Base-by-base conservation (phyloP, 2,888 invertebrate genomes). In the Cerastis leucographa region DNA sequence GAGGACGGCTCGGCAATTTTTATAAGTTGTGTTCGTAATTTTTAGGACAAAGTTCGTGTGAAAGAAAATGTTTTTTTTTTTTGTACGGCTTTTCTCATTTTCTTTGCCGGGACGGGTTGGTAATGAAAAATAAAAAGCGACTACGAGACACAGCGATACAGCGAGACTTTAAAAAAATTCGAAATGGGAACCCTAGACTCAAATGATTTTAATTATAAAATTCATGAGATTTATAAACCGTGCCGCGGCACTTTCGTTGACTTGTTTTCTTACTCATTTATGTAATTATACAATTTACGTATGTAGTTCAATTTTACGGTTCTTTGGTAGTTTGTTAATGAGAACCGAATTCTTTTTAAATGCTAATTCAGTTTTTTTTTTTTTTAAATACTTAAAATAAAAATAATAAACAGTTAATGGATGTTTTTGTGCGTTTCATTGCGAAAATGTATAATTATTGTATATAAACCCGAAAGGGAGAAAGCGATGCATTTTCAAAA, bases 141-240 rank as follows among this genome's bases (percentile, higher is more conserved):
- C n/a, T n/a, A n/a, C n/a, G n/a, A n/a, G n/a, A n/a, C n/a, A n/a
- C n/a, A n/a, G n/a, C n/a, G n/a, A n/a, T n/a, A n/a, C n/a, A n/a
- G n/a, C n/a, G n/a, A n/a, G n/a, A n/a, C n/a, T n/a, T n/a, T n/a
- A n/a, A n/a, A n/a, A n/a, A n/a, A n/a, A n/a, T n/a, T n/a, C n/a
- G 14, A 25, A 25, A 56, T 25, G 56, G 56, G 7, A 56, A 25
- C 56, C 56, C 14, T 29, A 29, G 17, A 29, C 14, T 42, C 4
- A 42, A 44, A 22, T 22, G 42, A 59, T 29, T 56, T 78, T 84
- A 84, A 84, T 79, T 78, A 64, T 42, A 67, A 74, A 62, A 84
- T 64, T 56, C n/a, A 74, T 71, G 66, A 74, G 67, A 80, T 80
- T 80, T 56, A 54, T 54, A 44, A 73, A 46, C 49, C 54, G 59